Evolutionary conservation across 2,888 invertebrate genomes (phyloP).

Genomic region (Gasteruption jaculator): DNA sequence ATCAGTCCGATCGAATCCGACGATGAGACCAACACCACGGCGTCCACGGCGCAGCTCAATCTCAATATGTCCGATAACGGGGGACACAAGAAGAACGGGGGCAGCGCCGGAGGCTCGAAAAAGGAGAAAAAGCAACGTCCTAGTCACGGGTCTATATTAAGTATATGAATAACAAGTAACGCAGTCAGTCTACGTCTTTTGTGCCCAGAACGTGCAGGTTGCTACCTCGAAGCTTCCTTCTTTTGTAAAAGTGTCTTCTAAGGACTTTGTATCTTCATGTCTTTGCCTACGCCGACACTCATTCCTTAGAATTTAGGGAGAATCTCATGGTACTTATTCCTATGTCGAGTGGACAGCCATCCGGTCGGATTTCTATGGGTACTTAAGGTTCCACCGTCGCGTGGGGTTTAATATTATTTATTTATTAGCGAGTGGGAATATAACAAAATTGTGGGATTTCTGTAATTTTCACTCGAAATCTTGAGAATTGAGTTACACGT

Average conservation of each 20-base stretch:
- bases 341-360: too few relatives aligned
- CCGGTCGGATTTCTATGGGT: too few relatives aligned
- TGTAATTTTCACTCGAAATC: too few relatives aligned
- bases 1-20: slow-evolving; percentile 84
- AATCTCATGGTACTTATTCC: too few relatives aligned
- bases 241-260: slow-evolving; percentile 1
- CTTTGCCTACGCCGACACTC: too few relatives aligned
- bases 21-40: slow-evolving; percentile 59
- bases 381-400: too few relatives aligned
- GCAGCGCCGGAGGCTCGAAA: too few relatives aligned
- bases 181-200: background rate
- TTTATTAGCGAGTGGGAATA: too few relatives aligned
- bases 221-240: background rate
- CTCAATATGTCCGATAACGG: slow-evolving; percentile 29
- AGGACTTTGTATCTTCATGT: background rate
- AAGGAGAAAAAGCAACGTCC: slow-evolving; percentile 36
- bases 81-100: slow-evolving; percentile 26
- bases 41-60: slow-evolving; percentile 43
- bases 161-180: slow-evolving; percentile 33
- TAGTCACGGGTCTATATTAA: slow-evolving; percentile 46
- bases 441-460: too few relatives aligned
- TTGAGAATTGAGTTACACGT: too few relatives aligned
- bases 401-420: too few relatives aligned
- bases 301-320: too few relatives aligned
- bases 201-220: background rate